Evolutionary conservation across 2,888 invertebrate species (phyloP).

Genomic region (Elmis aenea): DNA sequence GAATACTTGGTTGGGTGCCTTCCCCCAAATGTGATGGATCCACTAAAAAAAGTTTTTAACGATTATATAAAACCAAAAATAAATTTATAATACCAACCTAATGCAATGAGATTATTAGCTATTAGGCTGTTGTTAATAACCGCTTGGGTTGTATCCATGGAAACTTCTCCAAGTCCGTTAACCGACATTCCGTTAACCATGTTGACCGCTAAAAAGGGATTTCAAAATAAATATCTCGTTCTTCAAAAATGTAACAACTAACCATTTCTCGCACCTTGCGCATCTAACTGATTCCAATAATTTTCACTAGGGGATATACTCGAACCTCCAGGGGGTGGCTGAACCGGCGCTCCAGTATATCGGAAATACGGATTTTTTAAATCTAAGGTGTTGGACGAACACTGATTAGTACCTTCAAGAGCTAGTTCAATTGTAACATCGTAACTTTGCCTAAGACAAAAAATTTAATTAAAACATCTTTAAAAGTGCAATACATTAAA

Average conservation of each 20-base stretch:
- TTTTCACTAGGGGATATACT: conserved; percentile 89
- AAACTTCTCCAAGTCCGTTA: conserved; percentile 67
- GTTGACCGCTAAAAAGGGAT: conserved; percentile 54
- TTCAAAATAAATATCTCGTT: background rate
- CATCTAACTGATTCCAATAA: conserved; percentile 83
- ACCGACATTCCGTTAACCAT: conserved; percentile 73
- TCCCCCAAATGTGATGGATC: conserved; percentile 25
- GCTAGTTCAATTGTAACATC: conserved; percentile 95
- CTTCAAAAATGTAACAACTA: conserved; percentile 17
- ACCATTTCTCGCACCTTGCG: conserved; percentile 58
- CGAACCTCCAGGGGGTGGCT: conserved; percentile 88
- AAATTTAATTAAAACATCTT: background rate
- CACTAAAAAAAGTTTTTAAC: conserved; percentile 7
- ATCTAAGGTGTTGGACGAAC: conserved; percentile 88
- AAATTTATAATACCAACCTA: conserved; percentile 31
- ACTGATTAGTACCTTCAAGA: conserved; percentile 81
- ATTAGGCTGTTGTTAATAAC: conserved; percentile 50
- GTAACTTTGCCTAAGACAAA: conserved; percentile 80
- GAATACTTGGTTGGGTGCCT: conserved; percentile 56
- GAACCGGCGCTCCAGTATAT: conserved; percentile 88
- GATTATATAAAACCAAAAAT: conserved; percentile 1
- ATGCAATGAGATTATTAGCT: conserved; percentile 47
- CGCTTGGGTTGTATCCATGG: conserved; percentile 62
- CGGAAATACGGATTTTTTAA: conserved; percentile 98
- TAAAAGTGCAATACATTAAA: too few relatives aligned